Base-by-base conservation (phyloP, 2,888 invertebrate genomes). In the Amiota mariae region DNA sequence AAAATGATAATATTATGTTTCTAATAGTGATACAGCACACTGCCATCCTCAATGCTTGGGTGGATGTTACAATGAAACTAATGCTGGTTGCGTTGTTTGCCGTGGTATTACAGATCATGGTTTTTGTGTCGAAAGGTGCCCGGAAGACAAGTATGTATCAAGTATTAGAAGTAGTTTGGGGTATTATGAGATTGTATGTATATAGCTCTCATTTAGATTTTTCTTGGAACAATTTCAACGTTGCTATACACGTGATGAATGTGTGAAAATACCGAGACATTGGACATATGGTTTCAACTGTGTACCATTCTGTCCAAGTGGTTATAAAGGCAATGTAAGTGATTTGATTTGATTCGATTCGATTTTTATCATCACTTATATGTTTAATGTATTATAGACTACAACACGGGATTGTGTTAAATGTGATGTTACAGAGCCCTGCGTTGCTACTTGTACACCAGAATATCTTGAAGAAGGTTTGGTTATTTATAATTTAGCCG, bases 1-100 rank as follows among this genome's bases (percentile, higher is more conserved):
- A 4, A 54, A 8, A n/a, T n/a, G 4, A n/a, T 10, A 54, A 54
- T n/a, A 54, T 11, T 9, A 12, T 46, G 46, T 36, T 64, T 24
- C 6, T 8, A 36, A 15, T 73, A 87, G 87, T 68, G 80, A 77
- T 18, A 68, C 77, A 13, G 24, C 24, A 46, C 70, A 82, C 67
- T 98, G 98, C 85, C 93, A 95, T 87, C 87, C 90, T 1, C 92
- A 95, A 85, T 98, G 98, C 87, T 88, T 97, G 8, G 96, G 95
- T 1, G 97, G 97, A 48, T 97, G 97, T 79, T 77, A 75, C 46
- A 85, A 88, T 75, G 15, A 51, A 11, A 85, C 85, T 89, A 92
- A 63, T 86, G 90, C 4, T 87, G 92, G 61, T 88, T 98, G 97
- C 86, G 91, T 91, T 56, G 92, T 94, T 0, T 98, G 98, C 86